Evolutionary conservation across 2,797 vertebrate genomes (phyloP).

Genomic region (Okamejei kenojei): DNA sequence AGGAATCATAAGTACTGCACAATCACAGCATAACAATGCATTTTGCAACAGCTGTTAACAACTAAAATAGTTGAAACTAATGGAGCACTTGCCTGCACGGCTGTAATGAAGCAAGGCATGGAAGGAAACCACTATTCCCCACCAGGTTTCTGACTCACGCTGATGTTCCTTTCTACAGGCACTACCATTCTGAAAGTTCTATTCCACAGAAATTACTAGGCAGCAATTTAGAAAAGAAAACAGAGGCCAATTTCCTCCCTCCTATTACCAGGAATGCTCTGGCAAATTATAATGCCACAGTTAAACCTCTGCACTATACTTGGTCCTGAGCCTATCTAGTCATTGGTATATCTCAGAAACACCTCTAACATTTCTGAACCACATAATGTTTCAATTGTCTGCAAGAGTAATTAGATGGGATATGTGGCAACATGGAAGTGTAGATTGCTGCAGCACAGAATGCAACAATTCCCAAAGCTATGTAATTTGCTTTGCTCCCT

Average conservation of each 20-base stretch:
- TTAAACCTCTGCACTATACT: background rate
- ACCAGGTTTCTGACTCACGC: background rate
- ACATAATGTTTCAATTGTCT: background rate
- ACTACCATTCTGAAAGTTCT: background rate
- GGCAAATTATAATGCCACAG: background rate
- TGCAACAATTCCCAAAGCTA: background rate
- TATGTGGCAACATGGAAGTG: background rate
- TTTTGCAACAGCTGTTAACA: slow-evolving; percentile 27
- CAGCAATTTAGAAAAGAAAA: background rate
- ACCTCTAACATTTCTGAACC: background rate
- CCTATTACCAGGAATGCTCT: background rate
- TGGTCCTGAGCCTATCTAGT: background rate
- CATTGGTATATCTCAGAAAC: background rate
- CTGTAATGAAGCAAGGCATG: background rate
- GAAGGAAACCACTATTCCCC: background rate
- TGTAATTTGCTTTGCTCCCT: too few relatives aligned
- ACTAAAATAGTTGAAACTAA: slow-evolving; percentile 11
- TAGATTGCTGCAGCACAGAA: background rate
- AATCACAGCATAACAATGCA: background rate
- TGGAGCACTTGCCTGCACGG: background rate
- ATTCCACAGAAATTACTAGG: background rate
- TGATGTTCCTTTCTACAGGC: background rate
- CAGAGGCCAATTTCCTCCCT: background rate
- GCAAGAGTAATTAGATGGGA: background rate
- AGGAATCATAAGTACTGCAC: background rate